Percentiles rank a stretch among this genome's conserved stretches.
phyloP scores from a whole-genome alignment of 2,113 vertebrate species.

The Ageneiosus marmoratus region DNA sequence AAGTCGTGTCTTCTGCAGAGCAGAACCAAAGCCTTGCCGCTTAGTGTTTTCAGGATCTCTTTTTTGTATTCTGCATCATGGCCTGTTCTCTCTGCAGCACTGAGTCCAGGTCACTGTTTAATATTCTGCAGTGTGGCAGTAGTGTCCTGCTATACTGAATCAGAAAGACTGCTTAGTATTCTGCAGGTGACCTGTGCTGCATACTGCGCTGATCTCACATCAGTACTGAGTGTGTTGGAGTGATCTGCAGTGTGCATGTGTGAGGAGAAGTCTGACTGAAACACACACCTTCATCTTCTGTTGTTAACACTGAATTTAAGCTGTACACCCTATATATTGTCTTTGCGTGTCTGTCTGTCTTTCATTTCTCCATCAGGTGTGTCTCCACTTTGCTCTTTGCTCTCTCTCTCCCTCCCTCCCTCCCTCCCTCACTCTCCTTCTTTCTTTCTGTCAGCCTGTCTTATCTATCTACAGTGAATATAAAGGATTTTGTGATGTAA shows the following conservation, averaged over 20 bases:
- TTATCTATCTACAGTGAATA: neutral
- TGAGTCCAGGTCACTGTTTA: conserved; percentile 29
- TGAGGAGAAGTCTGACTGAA: conserved; percentile 35
- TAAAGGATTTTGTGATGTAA: neutral
- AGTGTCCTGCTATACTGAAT: conserved; percentile 3
- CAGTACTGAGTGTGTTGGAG: conserved; percentile 10
- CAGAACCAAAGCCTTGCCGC: too few species aligned
- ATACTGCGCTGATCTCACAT: neutral
- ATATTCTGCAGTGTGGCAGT: neutral
- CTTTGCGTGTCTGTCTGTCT: neutral
- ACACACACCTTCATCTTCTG: neutral
- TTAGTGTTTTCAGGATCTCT: neutral
- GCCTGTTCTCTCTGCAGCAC: conserved; percentile 6
- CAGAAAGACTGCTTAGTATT: conserved; percentile 26
- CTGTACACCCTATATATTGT: neutral
- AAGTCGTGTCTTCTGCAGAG: neutral
- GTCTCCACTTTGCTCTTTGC: neutral
- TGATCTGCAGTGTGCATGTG: conserved; percentile 37
- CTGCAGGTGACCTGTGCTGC: conserved; percentile 5
- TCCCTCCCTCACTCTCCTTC: too few species aligned
- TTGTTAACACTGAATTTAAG: neutral
- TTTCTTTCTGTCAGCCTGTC: neutral
- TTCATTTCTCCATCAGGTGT: neutral
- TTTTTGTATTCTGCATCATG: conserved; percentile 22
- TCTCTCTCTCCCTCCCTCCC: too few species aligned